phyloP scores from a whole-genome alignment of 2,113 vertebrate genomes.

The Nettapus auritus region DNA sequence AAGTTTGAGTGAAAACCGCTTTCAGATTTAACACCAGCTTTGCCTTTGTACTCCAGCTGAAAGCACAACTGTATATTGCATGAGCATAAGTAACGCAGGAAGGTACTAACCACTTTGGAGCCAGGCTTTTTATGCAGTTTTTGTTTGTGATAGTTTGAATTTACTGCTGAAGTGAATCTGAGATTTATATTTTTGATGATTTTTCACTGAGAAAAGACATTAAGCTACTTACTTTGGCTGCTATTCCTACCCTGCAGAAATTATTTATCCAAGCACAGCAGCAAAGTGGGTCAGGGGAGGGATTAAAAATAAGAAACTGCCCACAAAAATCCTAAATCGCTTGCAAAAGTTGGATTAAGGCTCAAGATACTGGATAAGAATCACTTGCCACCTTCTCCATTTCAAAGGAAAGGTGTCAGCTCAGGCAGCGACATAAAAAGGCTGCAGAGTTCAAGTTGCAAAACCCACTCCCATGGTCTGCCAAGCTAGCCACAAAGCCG shows the following conservation, averaged over 20 bases:
- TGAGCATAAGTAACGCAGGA: not conserved
- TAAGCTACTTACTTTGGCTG: conserved; percentile 69
- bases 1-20: not conserved
- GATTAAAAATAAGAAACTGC: not conserved
- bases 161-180: conserved; percentile 40
- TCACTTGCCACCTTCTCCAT: not conserved
- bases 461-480: not conserved
- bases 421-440: not conserved
- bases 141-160: conserved; percentile 17
- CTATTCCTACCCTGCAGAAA: conserved; percentile 28
- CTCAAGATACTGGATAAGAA: not conserved
- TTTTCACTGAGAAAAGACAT: conserved; percentile 52
- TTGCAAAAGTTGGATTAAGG: conserved; percentile 56
- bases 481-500: not conserved
- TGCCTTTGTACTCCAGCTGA: not conserved
- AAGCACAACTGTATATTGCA: not conserved
- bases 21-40: not conserved
- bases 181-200: conserved; percentile 46
- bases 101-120: not conserved
- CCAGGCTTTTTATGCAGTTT: not conserved
- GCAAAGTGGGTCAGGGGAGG: conserved; percentile 25
- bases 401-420: conserved; percentile 53
- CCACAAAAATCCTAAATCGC: conserved; percentile 49
- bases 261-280: conserved; percentile 58
- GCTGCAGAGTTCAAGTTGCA: not conserved